These are phyloP conservation scores for Parascotia fuliginaria DNA, from an alignment of 2,888 invertebrate species.

Conservation along the genomic window DNA sequence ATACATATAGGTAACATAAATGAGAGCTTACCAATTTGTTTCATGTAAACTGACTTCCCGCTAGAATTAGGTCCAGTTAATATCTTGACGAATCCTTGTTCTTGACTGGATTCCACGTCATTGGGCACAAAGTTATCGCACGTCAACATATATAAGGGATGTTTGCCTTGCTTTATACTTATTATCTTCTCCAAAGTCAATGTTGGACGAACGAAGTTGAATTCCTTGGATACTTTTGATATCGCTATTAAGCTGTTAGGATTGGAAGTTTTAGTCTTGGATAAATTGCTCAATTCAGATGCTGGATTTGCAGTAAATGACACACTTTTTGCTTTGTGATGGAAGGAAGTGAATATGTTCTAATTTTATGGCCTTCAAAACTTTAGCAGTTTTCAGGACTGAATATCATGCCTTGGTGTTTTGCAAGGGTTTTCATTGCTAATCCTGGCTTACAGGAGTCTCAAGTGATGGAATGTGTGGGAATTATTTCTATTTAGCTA, in stretches of 20 bases:
- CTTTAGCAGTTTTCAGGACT: too few relatives aligned
- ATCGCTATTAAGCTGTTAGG: conserved; percentile 87
- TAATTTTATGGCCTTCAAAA: too few relatives aligned
- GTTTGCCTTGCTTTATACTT: conserved; percentile 88
- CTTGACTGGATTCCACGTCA: conserved; percentile 86
- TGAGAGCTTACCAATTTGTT: conserved; percentile 86
- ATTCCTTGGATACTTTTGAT: conserved; percentile 87
- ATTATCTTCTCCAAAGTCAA: conserved; percentile 86
- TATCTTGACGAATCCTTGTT: conserved; percentile 88
- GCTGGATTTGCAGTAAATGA: neutral
- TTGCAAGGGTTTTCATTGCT: too few relatives aligned
- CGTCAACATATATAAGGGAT: conserved; percentile 91
- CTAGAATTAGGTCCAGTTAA: conserved; percentile 96
- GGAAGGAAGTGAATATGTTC: too few relatives aligned
- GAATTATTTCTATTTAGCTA: too few relatives aligned
- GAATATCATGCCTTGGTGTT: too few relatives aligned
- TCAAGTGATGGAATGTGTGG: too few relatives aligned
- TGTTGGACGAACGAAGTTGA: conserved; percentile 88
- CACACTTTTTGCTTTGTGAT: too few relatives aligned
- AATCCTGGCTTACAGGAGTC: too few relatives aligned
- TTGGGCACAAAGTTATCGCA: conserved; percentile 90
- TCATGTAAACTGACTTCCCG: conserved; percentile 96
- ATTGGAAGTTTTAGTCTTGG: neutral
- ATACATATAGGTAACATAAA: too few relatives aligned
- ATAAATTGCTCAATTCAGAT: neutral